These are phyloP conservation scores for Teinopalpus imperialis DNA, from an alignment of 2,888 invertebrate genomes.

Conservation along the genomic window DNA sequence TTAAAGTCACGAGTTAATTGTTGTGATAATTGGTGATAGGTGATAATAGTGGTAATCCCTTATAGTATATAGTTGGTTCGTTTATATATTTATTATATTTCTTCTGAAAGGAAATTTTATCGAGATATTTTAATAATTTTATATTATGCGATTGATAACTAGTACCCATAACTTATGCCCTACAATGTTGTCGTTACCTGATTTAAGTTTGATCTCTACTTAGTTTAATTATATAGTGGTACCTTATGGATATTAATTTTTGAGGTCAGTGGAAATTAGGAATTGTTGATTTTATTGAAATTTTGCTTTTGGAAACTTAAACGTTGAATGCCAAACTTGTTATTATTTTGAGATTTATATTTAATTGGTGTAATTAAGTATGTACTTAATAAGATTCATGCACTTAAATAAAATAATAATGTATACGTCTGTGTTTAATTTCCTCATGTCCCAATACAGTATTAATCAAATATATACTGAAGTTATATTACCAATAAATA, in stretches of 20 bases:
- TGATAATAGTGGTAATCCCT: conserved; percentile 52
- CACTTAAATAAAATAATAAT: conserved; percentile 37
- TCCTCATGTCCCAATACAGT: background rate
- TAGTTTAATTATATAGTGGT: conserved; percentile 60
- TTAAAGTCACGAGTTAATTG: conserved; percentile 1
- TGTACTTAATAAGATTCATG: conserved; percentile 40
- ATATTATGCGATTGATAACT: conserved; percentile 31
- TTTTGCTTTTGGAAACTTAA: conserved; percentile 43
- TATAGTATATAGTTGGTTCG: conserved; percentile 35
- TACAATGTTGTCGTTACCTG: conserved; percentile 65
- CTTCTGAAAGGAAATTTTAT: conserved; percentile 38
- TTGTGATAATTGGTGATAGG: conserved; percentile 62
- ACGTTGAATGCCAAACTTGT: conserved; percentile 67
- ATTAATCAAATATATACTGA: no score
- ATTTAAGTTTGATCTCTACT: conserved; percentile 77
- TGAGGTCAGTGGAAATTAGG: conserved; percentile 38
- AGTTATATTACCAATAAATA: no score
- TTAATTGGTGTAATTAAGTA: conserved; percentile 40
- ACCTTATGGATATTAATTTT: conserved; percentile 53
- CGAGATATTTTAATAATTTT: conserved; percentile 36
- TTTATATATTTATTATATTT: conserved; percentile 39
- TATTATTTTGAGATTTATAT: conserved; percentile 70
- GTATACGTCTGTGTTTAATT: background rate
- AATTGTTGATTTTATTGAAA: conserved; percentile 51
- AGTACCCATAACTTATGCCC: conserved; percentile 36